Percentiles rank a stretch among this genome's conserved stretches.
Conservation (phyloP, 2,888 invertebrate genomes). For the Lasioglossum malachurum region DNA sequence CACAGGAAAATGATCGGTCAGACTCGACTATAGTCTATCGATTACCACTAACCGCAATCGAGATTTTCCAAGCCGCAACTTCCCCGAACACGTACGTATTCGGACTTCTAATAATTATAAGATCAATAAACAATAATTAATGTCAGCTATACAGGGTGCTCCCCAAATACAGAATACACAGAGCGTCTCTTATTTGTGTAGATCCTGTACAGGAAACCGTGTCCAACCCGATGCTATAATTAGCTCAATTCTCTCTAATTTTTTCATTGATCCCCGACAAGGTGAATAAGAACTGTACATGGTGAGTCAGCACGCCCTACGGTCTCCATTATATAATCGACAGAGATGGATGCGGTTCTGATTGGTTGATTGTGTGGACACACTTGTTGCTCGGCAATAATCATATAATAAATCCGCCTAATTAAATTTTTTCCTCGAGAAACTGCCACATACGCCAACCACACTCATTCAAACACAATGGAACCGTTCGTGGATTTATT, state of each 20-base stretch:
- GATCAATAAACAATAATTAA: neutral
- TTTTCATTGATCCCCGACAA: constrained; percentile 61
- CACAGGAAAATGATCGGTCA: constrained; percentile 9
- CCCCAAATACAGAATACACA: too few species aligned
- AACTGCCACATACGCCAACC: neutral
- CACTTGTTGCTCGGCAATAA: constrained; percentile 34
- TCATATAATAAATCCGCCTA: neutral
- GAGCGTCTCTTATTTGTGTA: neutral
- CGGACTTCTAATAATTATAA: constrained; percentile 14
- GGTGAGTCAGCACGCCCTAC: constrained; percentile 35
- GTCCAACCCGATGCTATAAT: constrained; percentile 38
- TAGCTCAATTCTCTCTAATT: constrained; percentile 54
- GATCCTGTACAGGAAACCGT: neutral
- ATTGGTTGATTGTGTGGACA: constrained; percentile 42
- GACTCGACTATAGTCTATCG: constrained; percentile 29
- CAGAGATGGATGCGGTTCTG: constrained; percentile 32
- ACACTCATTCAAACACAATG: neutral
- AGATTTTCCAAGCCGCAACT: constrained; percentile 36
- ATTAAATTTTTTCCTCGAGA: constrained; percentile 5
- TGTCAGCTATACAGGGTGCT: too few species aligned
- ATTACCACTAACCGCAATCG: constrained; percentile 25
- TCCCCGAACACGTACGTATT: neutral
- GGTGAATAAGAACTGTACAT: constrained; percentile 51
- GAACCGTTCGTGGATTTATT: neutral
- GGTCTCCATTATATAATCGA: constrained; percentile 62